phyloP scores from a whole-genome alignment of 2,888 invertebrate genomes.

The Imbricaverruca yamaguchii region DNA sequence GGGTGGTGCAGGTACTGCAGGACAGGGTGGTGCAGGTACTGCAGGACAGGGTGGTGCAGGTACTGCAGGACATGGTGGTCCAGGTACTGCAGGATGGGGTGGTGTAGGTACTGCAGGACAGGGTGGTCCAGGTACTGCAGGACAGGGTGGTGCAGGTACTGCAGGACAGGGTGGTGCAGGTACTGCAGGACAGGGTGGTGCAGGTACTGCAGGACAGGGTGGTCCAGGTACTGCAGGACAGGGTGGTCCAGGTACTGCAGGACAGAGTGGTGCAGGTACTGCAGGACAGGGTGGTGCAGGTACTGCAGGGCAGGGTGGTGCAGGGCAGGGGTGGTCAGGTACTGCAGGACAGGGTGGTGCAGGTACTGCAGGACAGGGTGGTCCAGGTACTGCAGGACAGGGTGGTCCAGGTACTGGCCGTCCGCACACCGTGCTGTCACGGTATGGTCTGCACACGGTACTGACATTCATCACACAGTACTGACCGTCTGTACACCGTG shows the following conservation, averaged over 20 bases:
- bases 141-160: constrained; percentile 36
- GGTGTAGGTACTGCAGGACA: constrained; percentile 35
- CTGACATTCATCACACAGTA: no score
- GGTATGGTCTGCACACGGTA: no score
- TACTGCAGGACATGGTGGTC: constrained; percentile 36
- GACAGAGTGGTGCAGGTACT: constrained; percentile 36
- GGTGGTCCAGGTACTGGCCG: constrained; percentile 28
- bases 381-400: constrained; percentile 36
- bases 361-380: constrained; percentile 36
- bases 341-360: constrained; percentile 36
- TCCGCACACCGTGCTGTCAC: no score
- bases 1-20: constrained; percentile 36
- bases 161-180: constrained; percentile 36
- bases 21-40: constrained; percentile 36
- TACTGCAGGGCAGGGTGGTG: constrained; percentile 36
- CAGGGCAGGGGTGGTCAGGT: no score
- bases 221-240: constrained; percentile 35
- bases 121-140: constrained; percentile 36
- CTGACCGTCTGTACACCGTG: no score
- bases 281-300: constrained; percentile 36
- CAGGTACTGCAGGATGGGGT: constrained; percentile 36
- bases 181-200: constrained; percentile 36
- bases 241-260: constrained; percentile 36
- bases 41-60: constrained; percentile 36
- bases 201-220: constrained; percentile 36